Base-by-base conservation (phyloP, 2,113 vertebrate species). In the Nesogale talazaci region DNA sequence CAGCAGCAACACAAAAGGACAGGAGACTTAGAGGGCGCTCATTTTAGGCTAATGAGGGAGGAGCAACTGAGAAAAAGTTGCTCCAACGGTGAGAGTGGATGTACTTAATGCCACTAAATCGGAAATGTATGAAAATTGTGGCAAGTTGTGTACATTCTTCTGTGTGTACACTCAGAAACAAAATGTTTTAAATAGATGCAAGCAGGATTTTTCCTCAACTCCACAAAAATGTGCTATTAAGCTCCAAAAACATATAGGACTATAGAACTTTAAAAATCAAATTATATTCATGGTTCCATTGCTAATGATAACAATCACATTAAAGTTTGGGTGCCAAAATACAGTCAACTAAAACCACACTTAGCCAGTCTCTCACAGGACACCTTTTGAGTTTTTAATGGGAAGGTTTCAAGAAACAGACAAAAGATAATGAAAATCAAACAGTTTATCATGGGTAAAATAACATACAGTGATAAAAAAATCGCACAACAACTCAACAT, bases 241-340 rank as follows among this genome's bases (percentile, higher is more conserved):
- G 92, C 59, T 91, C 56, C 27, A 92, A 34, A 80, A 86, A 83
- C 29, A 92, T 23, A 16, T 69, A 61, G 72, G 42, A 89, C 59
- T 38, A 74, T 0, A 92, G 61, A 78, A 83, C 81, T 91, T 82
- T 46, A 88, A 67, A 94, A 92, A 89, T 89, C 22, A 82, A 85
- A 70, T 25, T 90, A 81, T 69, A 59, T n/a, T 88, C 46, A 91
- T 42, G 38, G 38, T 61, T 95, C 77, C 70, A 63, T 0, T 70
- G 34, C 27, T 29, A 67, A 23, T 19, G 12, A 69, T 31, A 89
- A 29, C 76, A 75, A 59, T 75, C 40, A 81, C 56, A 72, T 52
- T 9, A 52, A 15, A 52, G 76, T 84, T 75, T 63, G 80, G 88
- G 59, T 59, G 31, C 46, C 65, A 90, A 90, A 77, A 65, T 76